Evolutionary conservation across 2,797 vertebrate species (phyloP).

Genomic region (Podarcis lilfordi): DNA sequence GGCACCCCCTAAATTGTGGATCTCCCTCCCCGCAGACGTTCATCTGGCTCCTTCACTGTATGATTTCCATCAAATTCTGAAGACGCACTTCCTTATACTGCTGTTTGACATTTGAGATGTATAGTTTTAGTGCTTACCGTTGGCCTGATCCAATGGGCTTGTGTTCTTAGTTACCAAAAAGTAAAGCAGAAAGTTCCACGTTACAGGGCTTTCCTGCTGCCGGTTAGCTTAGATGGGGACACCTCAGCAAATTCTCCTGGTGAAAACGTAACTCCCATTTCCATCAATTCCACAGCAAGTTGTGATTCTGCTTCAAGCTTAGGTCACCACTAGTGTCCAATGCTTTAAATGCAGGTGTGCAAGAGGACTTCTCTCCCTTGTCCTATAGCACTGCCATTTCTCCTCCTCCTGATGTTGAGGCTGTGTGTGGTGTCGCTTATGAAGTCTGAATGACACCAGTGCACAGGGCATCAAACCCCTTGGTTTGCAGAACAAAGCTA

Average conservation of each 20-base stretch:
- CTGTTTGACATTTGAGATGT: too few relatives aligned
- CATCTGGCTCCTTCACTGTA: too few relatives aligned
- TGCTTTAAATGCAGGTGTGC: neutral
- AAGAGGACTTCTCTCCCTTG: neutral
- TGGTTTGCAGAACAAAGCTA: neutral
- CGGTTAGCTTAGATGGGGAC: neutral
- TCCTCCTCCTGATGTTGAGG: neutral
- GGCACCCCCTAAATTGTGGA: too few relatives aligned
- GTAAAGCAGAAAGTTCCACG: neutral
- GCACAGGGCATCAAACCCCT: neutral
- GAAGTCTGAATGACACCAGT: neutral
- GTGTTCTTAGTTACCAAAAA: neutral
- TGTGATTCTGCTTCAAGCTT: neutral
- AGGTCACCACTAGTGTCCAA: neutral
- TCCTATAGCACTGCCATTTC: neutral
- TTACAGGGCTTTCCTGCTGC: neutral
- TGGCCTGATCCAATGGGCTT: too few relatives aligned
- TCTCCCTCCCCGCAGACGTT: too few relatives aligned
- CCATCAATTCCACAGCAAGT: neutral
- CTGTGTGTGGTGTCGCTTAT: neutral
- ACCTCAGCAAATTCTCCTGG: neutral
- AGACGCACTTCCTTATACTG: too few relatives aligned
- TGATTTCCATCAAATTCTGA: too few relatives aligned
- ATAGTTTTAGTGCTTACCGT: too few relatives aligned
- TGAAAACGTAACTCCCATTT: neutral